Conservation (phyloP, 2,113 vertebrate genomes). For the Mugil cephalus region DNA sequence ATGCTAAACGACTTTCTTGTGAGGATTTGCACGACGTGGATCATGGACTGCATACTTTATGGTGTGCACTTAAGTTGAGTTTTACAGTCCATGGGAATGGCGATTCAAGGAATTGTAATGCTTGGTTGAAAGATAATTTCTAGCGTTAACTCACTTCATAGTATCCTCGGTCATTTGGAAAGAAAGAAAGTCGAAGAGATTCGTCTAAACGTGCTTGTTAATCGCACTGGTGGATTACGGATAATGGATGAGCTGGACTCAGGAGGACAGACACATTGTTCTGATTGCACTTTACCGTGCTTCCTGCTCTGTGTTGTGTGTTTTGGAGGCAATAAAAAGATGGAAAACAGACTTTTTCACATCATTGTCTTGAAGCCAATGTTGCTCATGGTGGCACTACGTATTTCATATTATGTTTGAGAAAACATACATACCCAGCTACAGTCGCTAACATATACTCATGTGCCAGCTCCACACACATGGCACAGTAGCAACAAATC, state of each 20-base stretch:
- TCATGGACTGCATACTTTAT: no score
- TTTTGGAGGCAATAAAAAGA: constrained; percentile 12
- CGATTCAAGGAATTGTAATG: neutral
- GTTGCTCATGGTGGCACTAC: neutral
- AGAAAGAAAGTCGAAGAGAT: constrained; percentile 16
- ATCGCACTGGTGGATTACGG: constrained; percentile 1
- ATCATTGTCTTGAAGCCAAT: constrained; percentile 6
- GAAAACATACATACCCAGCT: constrained; percentile 25
- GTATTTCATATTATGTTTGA: constrained; percentile 32
- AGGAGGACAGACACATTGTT: constrained; percentile 15
- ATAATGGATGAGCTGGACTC: neutral
- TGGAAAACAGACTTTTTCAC: constrained; percentile 20
- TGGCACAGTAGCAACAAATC: constrained; percentile 62
- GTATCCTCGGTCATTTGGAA: constrained; percentile 8
- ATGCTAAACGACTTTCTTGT: constrained; percentile 8
- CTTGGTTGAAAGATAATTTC: constrained; percentile 14
- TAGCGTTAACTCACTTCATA: neutral
- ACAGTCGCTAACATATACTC: neutral
- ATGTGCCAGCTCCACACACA: constrained; percentile 44
- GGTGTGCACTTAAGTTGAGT: neutral
- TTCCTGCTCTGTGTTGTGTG: constrained; percentile 1
- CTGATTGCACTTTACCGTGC: constrained; percentile 3
- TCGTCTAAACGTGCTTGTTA: neutral
- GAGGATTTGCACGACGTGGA: neutral
- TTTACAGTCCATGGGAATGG: constrained; percentile 1